Evolutionary conservation across 2,888 invertebrate genomes (phyloP).

Genomic region (Scaptomyza reducta): DNA sequence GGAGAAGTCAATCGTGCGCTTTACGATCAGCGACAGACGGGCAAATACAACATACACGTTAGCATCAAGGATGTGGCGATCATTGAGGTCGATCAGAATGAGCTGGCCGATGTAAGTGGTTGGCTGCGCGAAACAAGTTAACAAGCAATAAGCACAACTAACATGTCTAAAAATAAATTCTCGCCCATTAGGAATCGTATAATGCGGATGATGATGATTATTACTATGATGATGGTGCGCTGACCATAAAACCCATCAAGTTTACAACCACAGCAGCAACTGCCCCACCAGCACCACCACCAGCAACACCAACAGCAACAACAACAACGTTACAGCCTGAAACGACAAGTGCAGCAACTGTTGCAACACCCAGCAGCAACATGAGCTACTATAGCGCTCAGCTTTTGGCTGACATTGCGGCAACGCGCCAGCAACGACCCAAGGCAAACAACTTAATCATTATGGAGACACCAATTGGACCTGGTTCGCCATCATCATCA

Average conservation of each 20-base stretch:
- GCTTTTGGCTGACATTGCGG: conserved; percentile 66
- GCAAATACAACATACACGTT: conserved; percentile 91
- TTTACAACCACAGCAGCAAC: conserved; percentile 53
- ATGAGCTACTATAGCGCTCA: conserved; percentile 58
- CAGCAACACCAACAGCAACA: conserved; percentile 10
- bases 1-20: conserved; percentile 63
- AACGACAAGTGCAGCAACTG: conserved; percentile 6
- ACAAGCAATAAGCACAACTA: conserved; percentile 19
- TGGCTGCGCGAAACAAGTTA: conserved; percentile 7
- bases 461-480: conserved; percentile 52
- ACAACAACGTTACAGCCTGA: not conserved
- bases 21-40: conserved; percentile 90
- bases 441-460: conserved; percentile 63
- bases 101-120: conserved; percentile 78
- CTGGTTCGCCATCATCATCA: conserved; percentile 3
- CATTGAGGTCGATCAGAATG: conserved; percentile 85
- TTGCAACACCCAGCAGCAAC: conserved; percentile 30
- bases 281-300: conserved; percentile 9
- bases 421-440: conserved; percentile 38
- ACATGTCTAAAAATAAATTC: conserved; percentile 70
- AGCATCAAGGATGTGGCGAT: conserved; percentile 91
- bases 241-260: conserved; percentile 82
- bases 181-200: conserved; percentile 83
- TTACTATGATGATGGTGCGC: conserved; percentile 83
- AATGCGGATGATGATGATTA: conserved; percentile 80